Conservation (phyloP, 2,797 vertebrate genomes). For the Eidolon dupreanum region DNA sequence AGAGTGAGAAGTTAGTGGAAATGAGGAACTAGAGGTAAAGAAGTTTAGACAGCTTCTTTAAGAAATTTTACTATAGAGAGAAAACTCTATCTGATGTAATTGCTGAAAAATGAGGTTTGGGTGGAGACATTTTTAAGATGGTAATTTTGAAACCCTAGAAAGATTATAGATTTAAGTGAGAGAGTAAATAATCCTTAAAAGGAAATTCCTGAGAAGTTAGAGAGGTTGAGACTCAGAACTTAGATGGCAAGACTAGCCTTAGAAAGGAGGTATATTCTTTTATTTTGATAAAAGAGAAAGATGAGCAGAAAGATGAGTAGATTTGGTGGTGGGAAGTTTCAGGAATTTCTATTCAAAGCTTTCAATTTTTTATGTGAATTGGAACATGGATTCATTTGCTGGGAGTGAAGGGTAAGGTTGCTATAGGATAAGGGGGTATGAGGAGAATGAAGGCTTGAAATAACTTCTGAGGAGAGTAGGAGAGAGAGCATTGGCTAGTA, state of each 20-base stretch:
- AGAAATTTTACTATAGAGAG: neutral
- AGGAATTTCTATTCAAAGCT: neutral
- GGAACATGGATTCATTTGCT: neutral
- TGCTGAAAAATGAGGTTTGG: neutral
- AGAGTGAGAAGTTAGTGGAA: neutral
- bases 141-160: neutral
- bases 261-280: neutral
- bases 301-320: neutral
- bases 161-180: neutral
- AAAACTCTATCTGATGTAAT: neutral
- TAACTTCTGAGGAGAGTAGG: neutral
- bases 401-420: neutral
- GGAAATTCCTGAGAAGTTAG: neutral
- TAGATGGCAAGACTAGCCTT: neutral
- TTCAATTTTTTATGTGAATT: neutral
- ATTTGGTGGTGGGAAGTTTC: constrained; percentile 1
- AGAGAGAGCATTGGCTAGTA: neutral
- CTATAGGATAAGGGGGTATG: neutral
- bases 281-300: neutral
- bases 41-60: neutral
- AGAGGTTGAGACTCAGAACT: neutral
- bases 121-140: neutral
- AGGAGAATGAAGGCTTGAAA: neutral
- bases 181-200: neutral
- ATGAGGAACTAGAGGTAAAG: neutral